Evolutionary conservation across 2,113 vertebrate genomes (phyloP).

Genomic region (Amazona vittata): DNA sequence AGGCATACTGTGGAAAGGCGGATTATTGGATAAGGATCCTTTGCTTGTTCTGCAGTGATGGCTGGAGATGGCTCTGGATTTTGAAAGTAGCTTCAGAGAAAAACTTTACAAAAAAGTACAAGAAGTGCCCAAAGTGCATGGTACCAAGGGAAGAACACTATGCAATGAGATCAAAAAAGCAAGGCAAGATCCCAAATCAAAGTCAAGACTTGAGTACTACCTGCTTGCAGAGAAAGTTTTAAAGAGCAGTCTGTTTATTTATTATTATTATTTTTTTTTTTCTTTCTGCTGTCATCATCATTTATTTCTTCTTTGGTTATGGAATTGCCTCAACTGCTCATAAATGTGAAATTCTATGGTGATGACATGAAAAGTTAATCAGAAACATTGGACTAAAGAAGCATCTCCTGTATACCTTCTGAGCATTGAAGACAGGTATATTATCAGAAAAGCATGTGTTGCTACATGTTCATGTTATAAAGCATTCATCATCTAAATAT

Average conservation of each 20-base stretch:
- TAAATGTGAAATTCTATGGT: not conserved
- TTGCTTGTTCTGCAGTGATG: not conserved
- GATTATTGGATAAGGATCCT: not conserved
- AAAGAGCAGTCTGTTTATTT: not conserved
- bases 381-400: not conserved
- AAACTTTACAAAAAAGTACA: not conserved
- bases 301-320: not conserved
- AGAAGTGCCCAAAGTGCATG: not conserved
- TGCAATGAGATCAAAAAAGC: not conserved
- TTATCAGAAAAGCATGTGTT: not conserved
- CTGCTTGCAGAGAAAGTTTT: not conserved
- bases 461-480: not conserved
- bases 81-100: not conserved
- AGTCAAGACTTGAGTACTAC: not conserved
- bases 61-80: not conserved
- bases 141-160: not conserved
- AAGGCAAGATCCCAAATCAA: not conserved
- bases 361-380: not conserved
- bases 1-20: not conserved
- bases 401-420: not conserved
- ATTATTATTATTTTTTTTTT: not conserved
- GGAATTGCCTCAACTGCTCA: not conserved
- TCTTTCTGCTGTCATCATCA: not conserved
- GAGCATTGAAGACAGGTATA: not conserved
- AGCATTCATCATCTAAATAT: not conserved